A percentile compares a stretch with the other conserved stretches of the same genome.
These are phyloP conservation scores for Danio albolineatus DNA, from an alignment of 2,797 vertebrate species.

Conservation along the genomic window DNA sequence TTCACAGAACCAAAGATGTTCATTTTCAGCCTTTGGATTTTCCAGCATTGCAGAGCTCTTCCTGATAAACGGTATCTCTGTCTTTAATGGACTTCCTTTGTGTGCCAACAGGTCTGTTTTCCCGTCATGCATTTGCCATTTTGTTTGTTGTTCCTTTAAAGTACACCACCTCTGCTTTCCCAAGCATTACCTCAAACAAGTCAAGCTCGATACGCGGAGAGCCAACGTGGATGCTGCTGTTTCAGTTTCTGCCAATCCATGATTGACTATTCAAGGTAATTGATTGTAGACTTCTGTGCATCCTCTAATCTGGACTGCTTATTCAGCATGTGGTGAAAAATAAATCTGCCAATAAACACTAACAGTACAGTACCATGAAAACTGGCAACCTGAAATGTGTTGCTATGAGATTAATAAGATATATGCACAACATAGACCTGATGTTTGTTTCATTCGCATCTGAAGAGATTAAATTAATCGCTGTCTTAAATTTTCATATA, in stretches of 20 bases:
- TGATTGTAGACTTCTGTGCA: conserved; percentile 52
- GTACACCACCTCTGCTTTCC: conserved; percentile 27
- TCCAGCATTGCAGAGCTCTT: background rate
- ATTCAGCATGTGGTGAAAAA: conserved; percentile 45
- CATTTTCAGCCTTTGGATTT: background rate
- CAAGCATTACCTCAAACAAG: conserved; percentile 45
- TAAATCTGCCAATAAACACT: background rate
- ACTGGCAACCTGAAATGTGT: background rate
- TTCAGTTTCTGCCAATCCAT: conserved; percentile 57
- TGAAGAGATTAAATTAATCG: too few species aligned
- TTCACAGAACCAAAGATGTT: background rate
- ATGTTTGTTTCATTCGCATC: background rate
- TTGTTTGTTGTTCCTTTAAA: conserved; percentile 46
- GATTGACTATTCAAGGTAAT: conserved; percentile 62
- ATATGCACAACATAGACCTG: background rate
- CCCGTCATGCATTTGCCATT: conserved; percentile 43
- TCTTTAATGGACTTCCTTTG: conserved; percentile 52
- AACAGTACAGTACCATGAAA: background rate
- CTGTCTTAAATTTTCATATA: too few species aligned
- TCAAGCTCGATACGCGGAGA: conserved; percentile 42
- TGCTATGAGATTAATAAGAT: background rate
- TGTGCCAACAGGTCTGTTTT: conserved; percentile 44
- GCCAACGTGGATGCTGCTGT: conserved; percentile 32
- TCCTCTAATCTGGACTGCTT: conserved; percentile 46
- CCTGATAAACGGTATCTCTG: conserved; percentile 28